Evolutionary conservation across 2,113 vertebrate genomes (phyloP), one percentile per base, ranked within the genome.

Genomic region (Daphoenositta chrysoptera): DNA sequence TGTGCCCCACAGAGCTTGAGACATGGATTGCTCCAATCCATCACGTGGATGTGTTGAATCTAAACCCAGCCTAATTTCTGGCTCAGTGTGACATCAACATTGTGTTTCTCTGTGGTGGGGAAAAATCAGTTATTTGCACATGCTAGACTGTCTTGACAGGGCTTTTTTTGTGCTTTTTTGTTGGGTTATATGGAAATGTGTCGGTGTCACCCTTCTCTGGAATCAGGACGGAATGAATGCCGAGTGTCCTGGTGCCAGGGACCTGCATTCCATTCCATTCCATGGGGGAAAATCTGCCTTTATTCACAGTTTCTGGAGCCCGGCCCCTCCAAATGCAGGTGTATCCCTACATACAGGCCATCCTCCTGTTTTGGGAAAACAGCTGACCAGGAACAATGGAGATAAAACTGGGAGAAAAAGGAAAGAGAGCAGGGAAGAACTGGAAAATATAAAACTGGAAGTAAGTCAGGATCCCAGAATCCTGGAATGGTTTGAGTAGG

Each of bases 321-420:
- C 61, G 56, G 37, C 27, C 51, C n/a, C 57, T 21, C 26, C 26
- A 31, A 45, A 15, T 2, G 7, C 20, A 13, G 23, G 7, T 4
- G 15, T 2, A 0, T 2, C 42, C 50, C 33, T 1, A 5, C 28
- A 15, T 1, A 28, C 28, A 30, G 63, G 3, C 28, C 42, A 51
- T 4, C 51, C 65, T 31, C 20, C 4, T 11, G 20, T 7, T 40
- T 3, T 9, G 71, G 61, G 45, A n/a, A 27, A 70, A 28, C 0
- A 68, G 30, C 35, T 33, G 42, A 4, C 37, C 35, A 27, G 44
- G 27, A 72, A 13, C 0, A 3, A 15, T 18, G 28, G 80, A 44
- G 26, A 30, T 10, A n/a, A 33, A 86, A 60, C 44, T 7, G 48
- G 8, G 89, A 57, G 61, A 6, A n/a, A 75, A 42, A 26, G 24